Conservation (phyloP, 2,888 invertebrate species). For the Drosophila barbarae region DNA sequence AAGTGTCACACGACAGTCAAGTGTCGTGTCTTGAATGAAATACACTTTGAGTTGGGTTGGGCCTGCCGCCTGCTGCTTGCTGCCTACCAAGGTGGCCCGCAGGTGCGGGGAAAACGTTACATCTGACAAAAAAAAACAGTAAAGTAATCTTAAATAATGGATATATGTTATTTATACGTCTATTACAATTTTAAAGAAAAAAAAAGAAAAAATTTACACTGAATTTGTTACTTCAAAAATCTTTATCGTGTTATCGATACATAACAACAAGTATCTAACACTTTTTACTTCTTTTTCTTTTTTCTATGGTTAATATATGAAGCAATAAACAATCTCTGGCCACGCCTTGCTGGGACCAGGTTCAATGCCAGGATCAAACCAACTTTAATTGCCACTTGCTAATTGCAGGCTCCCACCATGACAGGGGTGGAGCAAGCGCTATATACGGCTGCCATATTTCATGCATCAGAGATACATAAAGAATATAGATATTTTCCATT, state of each 20-base stretch:
- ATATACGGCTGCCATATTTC: conserved; percentile 68
- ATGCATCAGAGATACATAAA: conserved; percentile 60
- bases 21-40: conserved; percentile 43
- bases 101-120: conserved; percentile 1
- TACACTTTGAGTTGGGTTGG: conserved; percentile 39
- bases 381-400: conserved; percentile 72
- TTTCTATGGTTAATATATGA: conserved; percentile 35
- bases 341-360: conserved; percentile 11
- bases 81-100: conserved; percentile 16
- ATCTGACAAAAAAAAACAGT: not conserved
- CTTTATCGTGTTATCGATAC: not conserved
- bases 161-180: not conserved
- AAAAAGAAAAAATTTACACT: too few species aligned
- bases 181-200: not conserved
- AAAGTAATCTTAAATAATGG: conserved; percentile 2
- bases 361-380: conserved; percentile 50
- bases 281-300: not conserved
- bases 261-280: not conserved
- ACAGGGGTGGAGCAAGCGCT: conserved; percentile 36
- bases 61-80: not conserved
- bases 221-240: too few species aligned
- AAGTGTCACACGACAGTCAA: conserved; percentile 42
- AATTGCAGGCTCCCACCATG: conserved; percentile 59
- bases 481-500: conserved; percentile 45
- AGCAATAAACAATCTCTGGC: conserved; percentile 31